phyloP scores from a whole-genome alignment of 2,888 invertebrate species.

The Xanthia icteritia region DNA sequence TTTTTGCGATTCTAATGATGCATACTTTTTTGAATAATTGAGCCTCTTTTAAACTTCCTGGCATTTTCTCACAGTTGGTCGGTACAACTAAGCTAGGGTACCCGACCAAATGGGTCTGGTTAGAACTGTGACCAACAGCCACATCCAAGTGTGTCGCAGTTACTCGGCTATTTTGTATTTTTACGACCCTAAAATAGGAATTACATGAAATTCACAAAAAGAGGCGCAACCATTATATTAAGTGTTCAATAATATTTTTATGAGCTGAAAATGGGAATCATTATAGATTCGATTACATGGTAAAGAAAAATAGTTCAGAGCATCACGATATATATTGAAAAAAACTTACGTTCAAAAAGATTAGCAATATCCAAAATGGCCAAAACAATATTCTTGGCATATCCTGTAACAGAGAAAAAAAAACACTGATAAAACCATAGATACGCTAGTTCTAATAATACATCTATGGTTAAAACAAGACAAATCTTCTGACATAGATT shows the following conservation, averaged over 20 bases:
- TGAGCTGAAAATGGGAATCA: background rate
- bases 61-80: background rate
- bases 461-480: too few species aligned
- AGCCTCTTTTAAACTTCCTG: background rate
- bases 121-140: background rate
- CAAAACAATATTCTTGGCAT: background rate
- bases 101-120: background rate
- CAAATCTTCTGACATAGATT: background rate
- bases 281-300: background rate
- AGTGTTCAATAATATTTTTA: background rate
- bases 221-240: background rate
- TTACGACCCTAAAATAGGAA: background rate
- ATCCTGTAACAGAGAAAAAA: slow-evolving; percentile 23
- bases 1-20: too few species aligned
- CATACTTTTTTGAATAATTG: too few species aligned
- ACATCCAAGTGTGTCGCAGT: background rate
- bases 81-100: too few species aligned
- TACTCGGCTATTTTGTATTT: too few species aligned
- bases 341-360: slow-evolving; percentile 34
- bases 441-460: too few species aligned
- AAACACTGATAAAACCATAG: too few species aligned
- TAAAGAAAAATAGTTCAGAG: background rate
- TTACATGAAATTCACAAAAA: background rate
- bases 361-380: slow-evolving; percentile 26
- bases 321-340: background rate